Percentiles rank a stretch among this genome's conserved stretches.
phyloP scores from a whole-genome alignment of 2,113 vertebrate species.

The Sinocyclocheilus anophthalmus region DNA sequence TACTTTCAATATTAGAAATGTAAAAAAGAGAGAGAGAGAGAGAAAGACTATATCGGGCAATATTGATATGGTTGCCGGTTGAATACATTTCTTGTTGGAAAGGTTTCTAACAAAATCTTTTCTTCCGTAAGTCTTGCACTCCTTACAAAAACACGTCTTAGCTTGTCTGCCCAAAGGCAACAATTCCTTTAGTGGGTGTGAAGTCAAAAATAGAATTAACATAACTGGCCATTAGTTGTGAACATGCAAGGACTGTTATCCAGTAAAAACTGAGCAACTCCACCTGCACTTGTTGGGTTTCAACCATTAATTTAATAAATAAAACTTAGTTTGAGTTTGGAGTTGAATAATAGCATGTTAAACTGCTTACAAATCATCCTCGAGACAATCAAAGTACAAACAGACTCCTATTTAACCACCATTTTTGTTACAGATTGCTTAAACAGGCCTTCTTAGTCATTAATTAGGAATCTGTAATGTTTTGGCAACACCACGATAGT shows the following conservation, averaged over 20 bases:
- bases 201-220: background rate
- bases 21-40: too few species aligned
- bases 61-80: background rate
- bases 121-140: background rate
- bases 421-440: background rate
- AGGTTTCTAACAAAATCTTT: background rate
- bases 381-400: conserved; percentile 9
- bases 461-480: background rate
- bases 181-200: conserved; percentile 5
- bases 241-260: background rate
- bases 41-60: too few species aligned
- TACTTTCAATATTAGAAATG: too few species aligned
- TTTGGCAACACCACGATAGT: background rate
- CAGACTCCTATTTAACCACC: background rate
- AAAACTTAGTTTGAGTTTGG: conserved; percentile 43
- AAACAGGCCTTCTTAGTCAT: background rate
- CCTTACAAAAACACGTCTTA: conserved; percentile 11
- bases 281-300: conserved; percentile 46
- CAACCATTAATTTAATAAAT: conserved; percentile 53
- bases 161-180: conserved; percentile 29
- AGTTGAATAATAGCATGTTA: conserved; percentile 30
- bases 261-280: background rate
- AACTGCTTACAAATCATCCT: background rate
- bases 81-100: background rate
- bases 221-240: background rate